Conservation (phyloP, 2,113 vertebrate species). For the Dipodomys merriami region DNA sequence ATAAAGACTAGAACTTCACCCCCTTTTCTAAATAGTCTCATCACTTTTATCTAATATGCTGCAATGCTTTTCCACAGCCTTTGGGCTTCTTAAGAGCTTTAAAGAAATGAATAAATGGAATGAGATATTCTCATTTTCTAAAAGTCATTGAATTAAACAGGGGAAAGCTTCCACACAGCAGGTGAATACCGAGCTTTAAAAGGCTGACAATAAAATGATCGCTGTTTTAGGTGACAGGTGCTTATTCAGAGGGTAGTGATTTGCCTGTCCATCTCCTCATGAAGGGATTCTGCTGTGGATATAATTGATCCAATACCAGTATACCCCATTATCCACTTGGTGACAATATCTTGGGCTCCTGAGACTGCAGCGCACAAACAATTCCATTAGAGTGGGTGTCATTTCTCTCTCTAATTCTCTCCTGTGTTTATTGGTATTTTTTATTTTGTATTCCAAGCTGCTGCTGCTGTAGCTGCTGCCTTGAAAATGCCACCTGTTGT, state of each 20-base stretch:
- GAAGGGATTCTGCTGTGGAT: slow-evolving; percentile 23
- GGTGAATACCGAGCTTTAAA: slow-evolving; percentile 64
- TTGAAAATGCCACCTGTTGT: background rate
- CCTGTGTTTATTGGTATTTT: slow-evolving; percentile 2
- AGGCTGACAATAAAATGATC: slow-evolving; percentile 73
- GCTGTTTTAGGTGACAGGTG: slow-evolving; percentile 32
- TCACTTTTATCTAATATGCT: slow-evolving; percentile 44
- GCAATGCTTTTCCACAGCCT: slow-evolving; percentile 55
- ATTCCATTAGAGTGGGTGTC: background rate
- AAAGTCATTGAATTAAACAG: slow-evolving; percentile 82
- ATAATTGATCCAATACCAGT: slow-evolving; percentile 32
- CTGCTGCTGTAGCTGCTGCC: background rate
- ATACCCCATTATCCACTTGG: slow-evolving; percentile 4
- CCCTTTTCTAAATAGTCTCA: slow-evolving; percentile 62
- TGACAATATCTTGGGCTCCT: background rate
- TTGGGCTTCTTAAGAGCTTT: slow-evolving; percentile 76
- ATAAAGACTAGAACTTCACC: slow-evolving; percentile 9
- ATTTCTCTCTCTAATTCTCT: slow-evolving; percentile 2
- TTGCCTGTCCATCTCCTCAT: slow-evolving; percentile 30
- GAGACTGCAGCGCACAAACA: background rate
- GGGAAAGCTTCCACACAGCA: slow-evolving; percentile 60
- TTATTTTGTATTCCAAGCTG: slow-evolving; percentile 38
- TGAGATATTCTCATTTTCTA: slow-evolving; percentile 74
- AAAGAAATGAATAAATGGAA: slow-evolving; percentile 67
- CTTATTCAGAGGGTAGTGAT: slow-evolving; percentile 28